Percentiles rank a stretch among this genome's conserved stretches.
These are phyloP conservation scores for Lophius americanus DNA, from an alignment of 2,797 vertebrate genomes.

Conservation along the genomic window DNA sequence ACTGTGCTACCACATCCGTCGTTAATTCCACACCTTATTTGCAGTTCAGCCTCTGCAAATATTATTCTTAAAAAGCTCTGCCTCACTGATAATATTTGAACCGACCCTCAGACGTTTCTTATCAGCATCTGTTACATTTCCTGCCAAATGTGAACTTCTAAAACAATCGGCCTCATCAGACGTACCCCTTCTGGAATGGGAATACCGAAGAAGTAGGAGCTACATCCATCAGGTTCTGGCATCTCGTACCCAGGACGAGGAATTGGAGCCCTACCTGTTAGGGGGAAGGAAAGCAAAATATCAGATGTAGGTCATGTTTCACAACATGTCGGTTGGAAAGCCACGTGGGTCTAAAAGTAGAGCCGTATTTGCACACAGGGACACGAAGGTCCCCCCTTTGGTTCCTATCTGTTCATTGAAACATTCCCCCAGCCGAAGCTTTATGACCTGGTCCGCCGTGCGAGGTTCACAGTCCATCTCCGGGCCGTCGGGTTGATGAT, in stretches of 20 bases:
- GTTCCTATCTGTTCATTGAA: conserved; percentile 13
- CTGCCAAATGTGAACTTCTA: not conserved
- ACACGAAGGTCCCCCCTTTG: conserved; percentile 4
- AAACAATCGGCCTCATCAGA: not conserved
- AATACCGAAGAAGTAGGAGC: conserved; percentile 92
- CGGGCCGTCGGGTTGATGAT: conserved; percentile 33
- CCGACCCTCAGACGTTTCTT: not conserved
- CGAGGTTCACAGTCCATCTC: conserved; percentile 60
- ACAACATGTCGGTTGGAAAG: not conserved
- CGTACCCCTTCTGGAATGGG: conserved; percentile 90
- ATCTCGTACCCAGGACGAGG: conserved; percentile 89
- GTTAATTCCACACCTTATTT: not conserved
- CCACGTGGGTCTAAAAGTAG: not conserved
- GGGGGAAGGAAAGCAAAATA: not conserved
- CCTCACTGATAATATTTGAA: not conserved
- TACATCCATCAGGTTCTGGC: conserved; percentile 91
- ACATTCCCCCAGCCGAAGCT: not conserved
- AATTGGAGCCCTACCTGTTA: conserved; percentile 89
- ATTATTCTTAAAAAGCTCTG: too few species aligned
- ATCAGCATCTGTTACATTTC: too few species aligned
- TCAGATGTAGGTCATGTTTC: conserved; percentile 21
- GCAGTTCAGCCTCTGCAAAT: not conserved
- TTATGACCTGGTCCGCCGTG: conserved; percentile 26
- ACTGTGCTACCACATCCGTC: too few species aligned
- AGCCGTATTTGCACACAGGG: conserved; percentile 9